Base-by-base conservation (phyloP, 2,888 invertebrate genomes). In the Horisme vitalbata region DNA sequence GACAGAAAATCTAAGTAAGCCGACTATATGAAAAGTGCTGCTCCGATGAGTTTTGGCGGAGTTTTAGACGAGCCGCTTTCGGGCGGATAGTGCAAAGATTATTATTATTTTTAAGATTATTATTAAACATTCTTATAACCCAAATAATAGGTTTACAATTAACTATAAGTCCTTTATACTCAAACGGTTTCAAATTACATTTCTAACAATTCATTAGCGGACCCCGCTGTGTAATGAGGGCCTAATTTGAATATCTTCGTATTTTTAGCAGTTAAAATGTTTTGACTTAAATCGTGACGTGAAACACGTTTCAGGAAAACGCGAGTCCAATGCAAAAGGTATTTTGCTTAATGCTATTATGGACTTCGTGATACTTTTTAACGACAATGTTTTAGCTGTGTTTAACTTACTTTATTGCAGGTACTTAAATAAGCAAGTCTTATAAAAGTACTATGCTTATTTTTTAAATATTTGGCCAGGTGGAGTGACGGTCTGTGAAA, bases 211-310 rank as follows among this genome's bases (percentile, higher is more conserved):
- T 79, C 72, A 79, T 79, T 79, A 78, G 66, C 64, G 65, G 61
- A 63, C 65, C 69, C 66, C 54, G 66, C 61, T 52, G 61, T 71
- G 78, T 83, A 79, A 83, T 77, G 76, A 75, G 74, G 63, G 50
- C 63, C 68, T 79, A 62, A 81, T 82, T 83, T 82, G 75, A 79
- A 84, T 84, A 80, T 79, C 75, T 82, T 67, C 62, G 63, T 65
- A 26, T 69, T 75, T 74, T 75, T 69, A 60, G 47, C 57, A 47
- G 47, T 62, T 66, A 67, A 69, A 79, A 74, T 65, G 65, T 75
- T 79, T 72, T 74, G 78, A 79, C 77, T 67, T 73, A 75, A 72
- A 75, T 75, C 61, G 69, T 70, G 69, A 77, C 79, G 68, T 75
- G 75, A 70, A 63, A 75, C 79, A 79, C 68, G 72, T 75, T 72